phyloP scores from a whole-genome alignment of 2,888 invertebrate species.

The Epinotia demarniana region DNA sequence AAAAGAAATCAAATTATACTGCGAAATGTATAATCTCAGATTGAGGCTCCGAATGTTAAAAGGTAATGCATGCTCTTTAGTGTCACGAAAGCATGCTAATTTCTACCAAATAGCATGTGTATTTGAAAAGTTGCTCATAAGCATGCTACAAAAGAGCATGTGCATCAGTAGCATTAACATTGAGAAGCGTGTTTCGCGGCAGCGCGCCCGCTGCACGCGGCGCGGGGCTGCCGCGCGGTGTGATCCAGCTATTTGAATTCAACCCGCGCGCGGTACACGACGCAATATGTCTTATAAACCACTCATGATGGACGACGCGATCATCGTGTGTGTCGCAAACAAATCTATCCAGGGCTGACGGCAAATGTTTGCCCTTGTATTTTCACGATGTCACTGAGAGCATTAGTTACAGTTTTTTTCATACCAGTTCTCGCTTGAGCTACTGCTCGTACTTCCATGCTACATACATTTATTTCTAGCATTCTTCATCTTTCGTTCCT shows the following conservation, averaged over 20 bases:
- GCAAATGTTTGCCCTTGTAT: neutral
- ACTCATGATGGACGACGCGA: slow-evolving; percentile 35
- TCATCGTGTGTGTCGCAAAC: slow-evolving; percentile 34
- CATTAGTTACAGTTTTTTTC: neutral
- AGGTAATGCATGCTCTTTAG: no score
- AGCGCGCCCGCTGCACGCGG: neutral
- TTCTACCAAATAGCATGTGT: no score
- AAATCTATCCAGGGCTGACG: slow-evolving; percentile 9
- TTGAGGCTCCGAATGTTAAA: no score
- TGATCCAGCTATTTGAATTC: slow-evolving; percentile 56
- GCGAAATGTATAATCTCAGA: neutral
- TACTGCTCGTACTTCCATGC: no score
- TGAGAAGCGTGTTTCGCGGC: neutral
- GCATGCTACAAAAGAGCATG: no score
- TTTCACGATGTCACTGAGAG: neutral
- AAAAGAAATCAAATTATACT: neutral
- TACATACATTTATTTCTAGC: no score
- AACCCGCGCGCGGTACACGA: slow-evolving; percentile 51
- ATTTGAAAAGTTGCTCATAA: no score
- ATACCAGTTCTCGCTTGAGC: no score
- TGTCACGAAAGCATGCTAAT: no score
- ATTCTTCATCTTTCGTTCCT: no score
- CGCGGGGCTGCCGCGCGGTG: slow-evolving; percentile 47
- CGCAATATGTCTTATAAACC: slow-evolving; percentile 55
- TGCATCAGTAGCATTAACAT: no score